A percentile compares a stretch with the other conserved stretches of the same genome.
These are phyloP conservation scores for Melanotaenia maccullochi DNA, from an alignment of 2,797 vertebrate genomes.

Conservation along the genomic window DNA sequence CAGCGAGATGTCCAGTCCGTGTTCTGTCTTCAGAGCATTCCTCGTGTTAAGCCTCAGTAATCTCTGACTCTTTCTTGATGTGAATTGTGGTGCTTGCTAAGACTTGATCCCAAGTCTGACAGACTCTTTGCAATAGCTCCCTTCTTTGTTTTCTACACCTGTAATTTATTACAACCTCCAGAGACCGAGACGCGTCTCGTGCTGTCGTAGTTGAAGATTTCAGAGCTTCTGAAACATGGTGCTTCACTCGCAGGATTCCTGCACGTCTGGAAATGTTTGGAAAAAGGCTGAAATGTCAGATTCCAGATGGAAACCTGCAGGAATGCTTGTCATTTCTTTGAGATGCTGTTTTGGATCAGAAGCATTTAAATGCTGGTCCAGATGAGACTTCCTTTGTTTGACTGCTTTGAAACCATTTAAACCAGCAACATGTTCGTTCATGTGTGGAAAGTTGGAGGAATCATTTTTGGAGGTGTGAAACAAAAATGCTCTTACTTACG, in stretches of 20 bases:
- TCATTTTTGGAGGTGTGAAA: neutral
- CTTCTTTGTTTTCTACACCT: constrained; percentile 31
- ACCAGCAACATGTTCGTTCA: neutral
- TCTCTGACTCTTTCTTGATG: constrained; percentile 15
- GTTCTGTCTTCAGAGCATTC: constrained; percentile 21
- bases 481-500: neutral
- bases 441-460: neutral
- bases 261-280: neutral
- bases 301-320: constrained; percentile 6
- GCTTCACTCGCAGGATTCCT: constrained; percentile 29
- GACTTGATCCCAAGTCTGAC: constrained; percentile 9
- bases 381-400: constrained; percentile 17
- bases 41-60: constrained; percentile 15
- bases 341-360: neutral
- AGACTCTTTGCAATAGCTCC: constrained; percentile 62
- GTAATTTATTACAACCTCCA: constrained; percentile 62
- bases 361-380: constrained; percentile 15
- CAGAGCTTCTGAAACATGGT: constrained; percentile 30
- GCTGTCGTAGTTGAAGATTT: constrained; percentile 28
- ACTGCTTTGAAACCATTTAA: constrained; percentile 8
- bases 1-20: constrained; percentile 6
- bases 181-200: neutral
- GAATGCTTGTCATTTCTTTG: neutral
- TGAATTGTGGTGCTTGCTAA: constrained; percentile 55
- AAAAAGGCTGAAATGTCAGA: too few relatives aligned